A percentile compares a stretch with the other conserved stretches of the same genome.
Conservation (phyloP, 2,113 vertebrate genomes). For the Microcebus jonahi region DNA sequence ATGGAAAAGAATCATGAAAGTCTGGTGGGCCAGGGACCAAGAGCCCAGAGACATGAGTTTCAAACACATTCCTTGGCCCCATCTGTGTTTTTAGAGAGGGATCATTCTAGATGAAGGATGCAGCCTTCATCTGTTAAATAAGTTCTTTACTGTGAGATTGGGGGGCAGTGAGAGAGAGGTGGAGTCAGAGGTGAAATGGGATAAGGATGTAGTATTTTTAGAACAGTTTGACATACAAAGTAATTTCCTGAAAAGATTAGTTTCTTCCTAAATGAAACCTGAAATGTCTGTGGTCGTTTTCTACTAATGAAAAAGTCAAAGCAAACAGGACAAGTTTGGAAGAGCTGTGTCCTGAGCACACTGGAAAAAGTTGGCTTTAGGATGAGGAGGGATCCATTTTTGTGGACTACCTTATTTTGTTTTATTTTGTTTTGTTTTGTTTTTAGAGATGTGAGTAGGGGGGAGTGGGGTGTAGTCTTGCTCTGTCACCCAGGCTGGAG, state of each 20-base stretch:
- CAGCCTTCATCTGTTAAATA: conserved; percentile 27
- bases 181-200: not conserved
- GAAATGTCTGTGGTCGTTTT: not conserved
- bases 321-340: not conserved
- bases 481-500: too few relatives aligned
- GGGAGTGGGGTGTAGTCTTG: too few relatives aligned
- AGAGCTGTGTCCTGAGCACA: not conserved
- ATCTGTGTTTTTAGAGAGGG: not conserved
- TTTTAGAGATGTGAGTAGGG: too few relatives aligned
- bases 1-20: not conserved
- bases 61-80: not conserved
- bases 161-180: not conserved
- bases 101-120: not conserved
- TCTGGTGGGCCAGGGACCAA: not conserved
- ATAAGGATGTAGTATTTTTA: conserved; percentile 63
- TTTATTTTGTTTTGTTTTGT: not conserved
- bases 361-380: not conserved
- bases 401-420: not conserved
- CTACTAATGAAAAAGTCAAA: not conserved
- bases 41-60: not conserved
- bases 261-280: conserved; percentile 27
- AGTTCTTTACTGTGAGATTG: not conserved
- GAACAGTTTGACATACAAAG: conserved; percentile 57
- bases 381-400: not conserved
- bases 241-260: conserved; percentile 63